Percentiles rank a stretch among this genome's conserved stretches.
These are phyloP conservation scores for Lanistes nyassanus DNA, from an alignment of 1,140 invertebrate species.

Conservation along the genomic window DNA sequence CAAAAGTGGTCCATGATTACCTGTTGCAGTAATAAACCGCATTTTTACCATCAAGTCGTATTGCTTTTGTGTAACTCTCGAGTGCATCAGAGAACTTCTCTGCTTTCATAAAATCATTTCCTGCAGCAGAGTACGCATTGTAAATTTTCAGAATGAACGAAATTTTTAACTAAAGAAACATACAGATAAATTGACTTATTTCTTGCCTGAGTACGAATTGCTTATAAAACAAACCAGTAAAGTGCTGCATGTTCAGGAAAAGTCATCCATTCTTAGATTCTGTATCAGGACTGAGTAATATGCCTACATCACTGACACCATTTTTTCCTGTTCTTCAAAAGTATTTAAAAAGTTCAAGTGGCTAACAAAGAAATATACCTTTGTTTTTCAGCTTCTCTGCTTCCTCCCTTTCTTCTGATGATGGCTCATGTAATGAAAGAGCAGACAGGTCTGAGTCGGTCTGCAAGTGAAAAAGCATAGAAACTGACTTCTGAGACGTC, in stretches of 20 bases:
- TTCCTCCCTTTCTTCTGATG: slow-evolving; percentile 55
- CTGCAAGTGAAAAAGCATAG: slow-evolving; percentile 37
- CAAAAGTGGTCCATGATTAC: slow-evolving; percentile 39
- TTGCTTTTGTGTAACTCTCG: slow-evolving; percentile 84
- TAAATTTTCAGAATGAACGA: not conserved
- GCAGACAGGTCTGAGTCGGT: slow-evolving; percentile 53
- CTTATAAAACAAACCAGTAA: too few relatives aligned
- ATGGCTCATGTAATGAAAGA: slow-evolving; percentile 58
- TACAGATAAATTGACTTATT: too few relatives aligned
- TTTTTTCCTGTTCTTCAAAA: too few relatives aligned
- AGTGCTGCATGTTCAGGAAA: too few relatives aligned
- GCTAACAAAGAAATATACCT: slow-evolving; percentile 50
- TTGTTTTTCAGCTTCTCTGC: slow-evolving; percentile 60
- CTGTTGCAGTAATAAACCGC: slow-evolving; percentile 93
- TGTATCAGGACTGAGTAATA: too few relatives aligned
- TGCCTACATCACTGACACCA: too few relatives aligned
- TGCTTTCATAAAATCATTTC: slow-evolving; percentile 87
- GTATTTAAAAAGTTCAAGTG: not conserved
- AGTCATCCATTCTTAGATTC: too few relatives aligned
- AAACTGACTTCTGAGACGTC: too few relatives aligned
- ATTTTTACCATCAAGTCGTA: slow-evolving; percentile 85
- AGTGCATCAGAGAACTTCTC: slow-evolving; percentile 84
- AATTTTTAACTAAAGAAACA: too few relatives aligned
- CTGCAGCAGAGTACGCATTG: slow-evolving; percentile 60
- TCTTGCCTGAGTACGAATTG: too few relatives aligned